Conservation (phyloP, 64 coral and sea anemone species). For the Cladopsammia gracilis region DNA sequence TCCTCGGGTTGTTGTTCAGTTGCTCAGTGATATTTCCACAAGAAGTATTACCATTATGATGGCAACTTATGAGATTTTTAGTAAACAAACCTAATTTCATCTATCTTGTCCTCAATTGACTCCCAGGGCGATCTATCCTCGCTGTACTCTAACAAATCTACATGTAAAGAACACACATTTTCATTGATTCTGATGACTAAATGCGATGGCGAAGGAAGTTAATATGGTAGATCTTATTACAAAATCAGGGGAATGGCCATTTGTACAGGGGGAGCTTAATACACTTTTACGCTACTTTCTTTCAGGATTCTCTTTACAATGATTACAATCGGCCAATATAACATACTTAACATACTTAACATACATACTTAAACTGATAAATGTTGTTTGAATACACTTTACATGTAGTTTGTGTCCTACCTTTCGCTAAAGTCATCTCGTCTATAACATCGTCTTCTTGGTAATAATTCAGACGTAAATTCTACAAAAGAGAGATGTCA, state of each 20-base stretch:
- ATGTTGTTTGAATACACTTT: background rate
- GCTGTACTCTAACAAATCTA: constrained; percentile 47
- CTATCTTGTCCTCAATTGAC: constrained; percentile 51
- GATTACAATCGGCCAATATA: no score
- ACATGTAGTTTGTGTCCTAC: background rate
- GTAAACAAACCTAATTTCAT: constrained; percentile 47
- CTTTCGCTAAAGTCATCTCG: constrained; percentile 50
- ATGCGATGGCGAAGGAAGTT: background rate
- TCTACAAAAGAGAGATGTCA: background rate
- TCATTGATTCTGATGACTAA: no score
- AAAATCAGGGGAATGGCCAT: no score
- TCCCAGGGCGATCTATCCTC: constrained; percentile 42
- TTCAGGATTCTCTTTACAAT: no score
- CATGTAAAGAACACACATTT: background rate
- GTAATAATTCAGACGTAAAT: constrained; percentile 48
- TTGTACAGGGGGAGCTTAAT: no score
- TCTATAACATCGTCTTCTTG: constrained; percentile 44
- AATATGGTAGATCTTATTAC: background rate
- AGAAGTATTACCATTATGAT: no score
- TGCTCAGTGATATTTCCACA: no score
- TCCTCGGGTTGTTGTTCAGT: no score
- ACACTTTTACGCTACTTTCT: no score
- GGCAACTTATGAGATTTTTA: background rate
- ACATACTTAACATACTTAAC: no score
- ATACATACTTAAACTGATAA: no score